Conservation (phyloP, 1,140 invertebrate genomes). For the Hypsibius dujardini region DNA sequence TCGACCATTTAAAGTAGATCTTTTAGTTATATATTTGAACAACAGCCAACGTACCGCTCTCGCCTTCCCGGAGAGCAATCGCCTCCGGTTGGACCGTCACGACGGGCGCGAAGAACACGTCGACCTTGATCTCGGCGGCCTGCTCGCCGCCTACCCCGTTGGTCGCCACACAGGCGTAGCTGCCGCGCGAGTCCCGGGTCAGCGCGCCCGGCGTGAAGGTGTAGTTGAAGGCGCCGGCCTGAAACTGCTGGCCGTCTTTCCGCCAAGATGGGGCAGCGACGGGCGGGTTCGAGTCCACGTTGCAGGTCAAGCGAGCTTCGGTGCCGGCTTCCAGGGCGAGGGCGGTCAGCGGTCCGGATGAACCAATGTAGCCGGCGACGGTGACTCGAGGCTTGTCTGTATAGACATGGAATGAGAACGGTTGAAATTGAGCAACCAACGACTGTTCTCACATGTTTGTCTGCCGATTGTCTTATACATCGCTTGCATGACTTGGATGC, state of each 20-base stretch:
- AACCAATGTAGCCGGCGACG: not conserved
- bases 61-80: not conserved
- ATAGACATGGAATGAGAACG: too few species aligned
- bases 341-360: not conserved
- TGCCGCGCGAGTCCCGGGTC: conserved; percentile 24
- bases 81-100: not conserved
- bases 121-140: conserved; percentile 17
- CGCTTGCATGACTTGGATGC: too few species aligned
- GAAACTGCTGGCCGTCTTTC: conserved; percentile 19
- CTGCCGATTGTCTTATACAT: too few species aligned
- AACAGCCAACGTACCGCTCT: too few species aligned
- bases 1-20: too few species aligned
- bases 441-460: too few species aligned
- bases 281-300: conserved; percentile 26
- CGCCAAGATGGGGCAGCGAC: conserved; percentile 23
- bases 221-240: conserved; percentile 17
- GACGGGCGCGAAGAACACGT: conserved; percentile 11
- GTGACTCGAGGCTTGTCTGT: conserved; percentile 8
- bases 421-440: too few species aligned
- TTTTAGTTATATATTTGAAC: too few species aligned
- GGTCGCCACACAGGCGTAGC: conserved; percentile 26
- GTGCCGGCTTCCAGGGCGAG: conserved; percentile 17
- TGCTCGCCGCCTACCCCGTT: conserved; percentile 25
- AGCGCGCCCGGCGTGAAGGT: conserved; percentile 22
- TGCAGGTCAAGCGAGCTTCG: conserved; percentile 23